Base-by-base conservation (phyloP, 2,888 invertebrate species). In the Hylaea fasciaria region DNA sequence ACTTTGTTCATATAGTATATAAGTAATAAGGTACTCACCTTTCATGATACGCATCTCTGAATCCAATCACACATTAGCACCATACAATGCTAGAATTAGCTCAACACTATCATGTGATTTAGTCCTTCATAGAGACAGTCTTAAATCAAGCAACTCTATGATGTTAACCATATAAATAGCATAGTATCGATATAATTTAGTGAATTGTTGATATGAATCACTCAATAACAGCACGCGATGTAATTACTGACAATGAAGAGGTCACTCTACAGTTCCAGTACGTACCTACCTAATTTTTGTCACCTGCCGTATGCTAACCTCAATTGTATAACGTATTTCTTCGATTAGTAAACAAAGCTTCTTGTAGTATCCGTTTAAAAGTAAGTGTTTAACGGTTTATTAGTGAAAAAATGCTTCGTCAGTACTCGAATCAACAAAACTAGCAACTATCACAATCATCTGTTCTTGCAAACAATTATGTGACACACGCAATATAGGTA, bases 381-480 rank as follows among this genome's bases (percentile, higher is more conserved):
- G 41, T 22, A 11, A 28, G 52, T 49, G 22, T 56, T 70, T 46
- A 68, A 41, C 22, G 17, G 12, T 16, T 51, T 43, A 60, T 39
- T 51, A 49, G 64, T 69, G 65, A 73, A 79, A 77, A 77, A 75
- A 74, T 76, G 64, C 74, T 66, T 76, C 68, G 75, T 76, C 74
- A 74, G 70, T 68, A 60, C 71, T 73, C 71, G 68, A 75, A 77
- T 72, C 76, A 74, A 75, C 72, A 76, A 70, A 69, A 69, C 13
- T 81, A 82, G 81, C 80, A 83, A 83, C 79, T 82, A 82, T 75
- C 75, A 66, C 67, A 75, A 82, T 85, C 87, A 87, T 85, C 83
- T 87, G 87, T 79, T 84, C 61, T 59, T 68, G 73, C 72, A 68
- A 66, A 67, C 61, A 69, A 44, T 57, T 41, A 47, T 64, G 7